These are phyloP conservation scores for Drosophila parvula DNA, from an alignment of 1,140 invertebrate species.

Conservation along the genomic window DNA sequence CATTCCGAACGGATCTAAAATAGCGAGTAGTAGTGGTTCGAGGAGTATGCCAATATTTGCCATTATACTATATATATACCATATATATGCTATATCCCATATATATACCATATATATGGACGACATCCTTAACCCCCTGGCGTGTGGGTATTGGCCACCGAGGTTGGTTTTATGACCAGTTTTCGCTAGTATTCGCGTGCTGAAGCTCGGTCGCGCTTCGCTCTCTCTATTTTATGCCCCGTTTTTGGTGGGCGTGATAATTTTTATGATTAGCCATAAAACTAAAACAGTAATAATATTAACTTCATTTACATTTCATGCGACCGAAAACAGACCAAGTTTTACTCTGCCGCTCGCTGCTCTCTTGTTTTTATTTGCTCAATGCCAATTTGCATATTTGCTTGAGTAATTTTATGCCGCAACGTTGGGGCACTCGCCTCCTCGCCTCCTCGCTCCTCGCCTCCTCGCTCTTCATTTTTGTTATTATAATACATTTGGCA, in stretches of 20 bases:
- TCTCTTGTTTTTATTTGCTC: conserved; percentile 19
- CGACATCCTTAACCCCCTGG: not conserved
- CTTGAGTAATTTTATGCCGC: conserved; percentile 60
- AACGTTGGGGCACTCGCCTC: not conserved
- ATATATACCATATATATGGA: not conserved
- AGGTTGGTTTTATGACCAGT: conserved; percentile 46
- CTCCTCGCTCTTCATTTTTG: not conserved
- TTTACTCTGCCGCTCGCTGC: conserved; percentile 6
- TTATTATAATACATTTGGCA: conserved; percentile 41
- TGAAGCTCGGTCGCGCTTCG: conserved; percentile 17
- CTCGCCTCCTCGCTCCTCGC: not conserved
- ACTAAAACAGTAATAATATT: conserved; percentile 83
- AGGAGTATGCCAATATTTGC: not conserved
- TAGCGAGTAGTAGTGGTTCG: not conserved
- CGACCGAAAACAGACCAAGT: conserved; percentile 18
- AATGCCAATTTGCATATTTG: conserved; percentile 68
- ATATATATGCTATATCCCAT: not conserved
- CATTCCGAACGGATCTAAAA: not conserved
- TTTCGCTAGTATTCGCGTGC: conserved; percentile 30
- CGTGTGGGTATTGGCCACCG: not conserved
- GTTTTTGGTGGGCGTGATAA: conserved; percentile 76
- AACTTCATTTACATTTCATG: conserved; percentile 79
- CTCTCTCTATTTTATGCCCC: conserved; percentile 58
- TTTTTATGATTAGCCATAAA: conserved; percentile 82
- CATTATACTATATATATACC: not conserved